These are phyloP conservation scores for Rhopilema esculentum DNA, from an alignment of 30 jellyfish, hydroid and myxozoan genomes.

Conservation along the genomic window DNA sequence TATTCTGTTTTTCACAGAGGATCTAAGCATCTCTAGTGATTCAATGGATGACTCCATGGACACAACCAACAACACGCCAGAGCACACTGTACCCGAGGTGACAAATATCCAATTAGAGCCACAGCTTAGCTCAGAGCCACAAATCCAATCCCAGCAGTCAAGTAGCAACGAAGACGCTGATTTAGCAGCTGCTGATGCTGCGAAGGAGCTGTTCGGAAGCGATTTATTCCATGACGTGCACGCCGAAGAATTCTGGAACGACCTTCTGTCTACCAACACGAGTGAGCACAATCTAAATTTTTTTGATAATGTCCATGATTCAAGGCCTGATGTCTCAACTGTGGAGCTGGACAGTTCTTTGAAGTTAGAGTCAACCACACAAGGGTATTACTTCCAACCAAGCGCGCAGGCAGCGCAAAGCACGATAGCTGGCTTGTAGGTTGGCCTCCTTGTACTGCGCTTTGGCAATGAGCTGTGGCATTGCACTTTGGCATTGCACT, in stretches of 20 bases:
- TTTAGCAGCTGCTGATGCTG: conserved; percentile 95
- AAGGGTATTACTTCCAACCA: conserved; percentile 60
- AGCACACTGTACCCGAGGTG: conserved; percentile 95
- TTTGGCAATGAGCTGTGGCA: background rate
- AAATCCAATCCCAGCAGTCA: conserved; percentile 51
- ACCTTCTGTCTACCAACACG: conserved; percentile 81
- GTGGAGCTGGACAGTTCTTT: conserved; percentile 89
- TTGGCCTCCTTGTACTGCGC: background rate
- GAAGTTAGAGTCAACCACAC: conserved; percentile 79
- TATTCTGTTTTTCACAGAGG: conserved; percentile 84
- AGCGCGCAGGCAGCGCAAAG: conserved; percentile 58
- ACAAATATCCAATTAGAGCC: conserved; percentile 69
- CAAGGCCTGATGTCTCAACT: conserved; percentile 65
- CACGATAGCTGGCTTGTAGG: conserved; percentile 63
- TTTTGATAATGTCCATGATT: conserved; percentile 72
- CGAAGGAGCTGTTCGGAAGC: conserved; percentile 95
- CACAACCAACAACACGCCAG: conserved; percentile 89
- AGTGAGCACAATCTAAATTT: conserved; percentile 84
- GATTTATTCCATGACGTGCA: conserved; percentile 93
- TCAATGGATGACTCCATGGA: conserved; percentile 98
- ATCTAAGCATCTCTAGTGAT: conserved; percentile 88
- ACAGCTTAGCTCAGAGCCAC: conserved; percentile 37
- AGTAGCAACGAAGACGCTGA: conserved; percentile 72
- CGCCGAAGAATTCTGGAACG: conserved; percentile 98
- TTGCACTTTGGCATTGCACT: too few relatives aligned